A percentile compares a stretch with the other conserved stretches of the same genome.
phyloP scores from a whole-genome alignment of 2,797 vertebrate genomes.

The Morelia viridis region DNA sequence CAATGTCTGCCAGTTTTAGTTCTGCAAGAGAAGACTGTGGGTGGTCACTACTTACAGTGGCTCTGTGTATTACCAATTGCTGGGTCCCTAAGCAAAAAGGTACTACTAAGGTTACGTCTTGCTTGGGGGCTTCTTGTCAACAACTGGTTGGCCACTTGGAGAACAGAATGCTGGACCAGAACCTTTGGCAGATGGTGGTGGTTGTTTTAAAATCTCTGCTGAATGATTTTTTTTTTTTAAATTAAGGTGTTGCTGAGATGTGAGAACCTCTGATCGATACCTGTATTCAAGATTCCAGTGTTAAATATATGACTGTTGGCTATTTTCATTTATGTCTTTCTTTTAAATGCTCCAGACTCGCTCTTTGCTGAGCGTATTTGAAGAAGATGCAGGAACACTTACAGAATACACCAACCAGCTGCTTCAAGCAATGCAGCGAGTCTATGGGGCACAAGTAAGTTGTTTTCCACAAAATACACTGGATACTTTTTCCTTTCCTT shows the following conservation, averaged over 20 bases:
- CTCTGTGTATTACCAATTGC: neutral
- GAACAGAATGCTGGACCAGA: neutral
- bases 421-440: conserved; percentile 94
- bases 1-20: neutral
- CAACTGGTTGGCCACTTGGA: too few species aligned
- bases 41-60: neutral
- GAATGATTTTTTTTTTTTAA: neutral
- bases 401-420: conserved; percentile 97
- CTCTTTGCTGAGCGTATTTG: conserved; percentile 96
- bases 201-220: neutral
- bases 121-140: neutral
- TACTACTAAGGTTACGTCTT: neutral
- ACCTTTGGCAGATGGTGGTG: neutral
- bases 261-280: neutral
- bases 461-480: neutral
- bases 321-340: conserved; percentile 17
- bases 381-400: conserved; percentile 95
- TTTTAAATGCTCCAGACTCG: conserved; percentile 80
- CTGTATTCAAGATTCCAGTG: neutral
- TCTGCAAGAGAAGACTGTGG: neutral
- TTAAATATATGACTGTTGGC: neutral
- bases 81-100: neutral
- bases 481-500: neutral
- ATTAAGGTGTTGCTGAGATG: neutral
- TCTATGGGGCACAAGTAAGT: conserved; percentile 96